A percentile compares a stretch with the other conserved stretches of the same genome.
Evolutionary conservation across 1,140 invertebrate genomes (phyloP).

Genomic region (Drosophila jambulina): DNA sequence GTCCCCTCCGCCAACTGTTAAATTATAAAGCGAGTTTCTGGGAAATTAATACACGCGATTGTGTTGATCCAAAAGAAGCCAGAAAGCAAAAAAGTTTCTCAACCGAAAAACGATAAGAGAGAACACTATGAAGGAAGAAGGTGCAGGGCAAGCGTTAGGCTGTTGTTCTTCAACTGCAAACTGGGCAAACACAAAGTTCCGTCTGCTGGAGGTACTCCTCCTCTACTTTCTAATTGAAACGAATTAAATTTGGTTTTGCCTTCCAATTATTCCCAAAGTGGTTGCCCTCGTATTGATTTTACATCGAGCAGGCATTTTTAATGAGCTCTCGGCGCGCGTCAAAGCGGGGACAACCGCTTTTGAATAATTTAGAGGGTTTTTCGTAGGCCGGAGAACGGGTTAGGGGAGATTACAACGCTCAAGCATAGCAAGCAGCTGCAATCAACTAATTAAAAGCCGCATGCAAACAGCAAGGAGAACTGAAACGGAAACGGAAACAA

Average conservation of each 20-base stretch:
- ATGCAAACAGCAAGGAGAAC: slow-evolving; percentile 59
- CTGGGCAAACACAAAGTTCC: slow-evolving; percentile 12
- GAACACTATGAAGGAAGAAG: slow-evolving; percentile 12
- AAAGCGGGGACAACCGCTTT: not conserved
- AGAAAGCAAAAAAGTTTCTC: slow-evolving; percentile 32
- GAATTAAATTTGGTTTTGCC: slow-evolving; percentile 3
- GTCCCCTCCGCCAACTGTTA: slow-evolving; percentile 26
- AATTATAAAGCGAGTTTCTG: slow-evolving; percentile 30
- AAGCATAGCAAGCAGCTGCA: slow-evolving; percentile 59
- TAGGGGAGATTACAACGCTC: not conserved
- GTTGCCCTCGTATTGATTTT: slow-evolving; percentile 34
- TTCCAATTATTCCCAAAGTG: slow-evolving; percentile 23
- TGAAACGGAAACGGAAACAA: slow-evolving; percentile 23
- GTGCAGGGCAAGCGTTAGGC: slow-evolving; percentile 45
- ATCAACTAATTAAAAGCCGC: slow-evolving; percentile 75
- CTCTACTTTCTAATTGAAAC: slow-evolving; percentile 26
- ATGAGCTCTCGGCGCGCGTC: slow-evolving; percentile 24
- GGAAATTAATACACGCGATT: slow-evolving; percentile 35
- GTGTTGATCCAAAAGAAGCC: slow-evolving; percentile 39
- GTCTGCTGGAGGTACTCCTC: not conserved
- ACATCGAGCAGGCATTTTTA: slow-evolving; percentile 39
- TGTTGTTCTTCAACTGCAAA: slow-evolving; percentile 15
- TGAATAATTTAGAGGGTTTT: slow-evolving; percentile 16
- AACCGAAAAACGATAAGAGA: slow-evolving; percentile 4
- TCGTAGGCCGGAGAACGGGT: not conserved